Evolutionary conservation across 2,797 vertebrate genomes (phyloP).

Genomic region (Phoxinus dragarum): DNA sequence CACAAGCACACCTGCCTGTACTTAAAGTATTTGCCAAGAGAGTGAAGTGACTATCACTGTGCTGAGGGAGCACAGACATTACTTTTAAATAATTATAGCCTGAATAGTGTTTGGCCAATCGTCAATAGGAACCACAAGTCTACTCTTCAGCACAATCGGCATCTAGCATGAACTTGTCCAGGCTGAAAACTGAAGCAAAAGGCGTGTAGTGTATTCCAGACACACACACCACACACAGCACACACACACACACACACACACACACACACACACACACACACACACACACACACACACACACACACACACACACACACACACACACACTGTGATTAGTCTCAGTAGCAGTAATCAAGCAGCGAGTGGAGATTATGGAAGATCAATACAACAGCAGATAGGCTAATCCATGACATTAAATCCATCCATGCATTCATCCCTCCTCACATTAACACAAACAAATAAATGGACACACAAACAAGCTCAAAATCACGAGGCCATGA

Average conservation of each 20-base stretch:
- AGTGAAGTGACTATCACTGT: no score
- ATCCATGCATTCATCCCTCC: conserved; percentile 3
- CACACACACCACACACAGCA: not conserved
- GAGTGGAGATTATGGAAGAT: conserved; percentile 10
- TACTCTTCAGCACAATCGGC: no score
- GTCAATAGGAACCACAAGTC: no score
- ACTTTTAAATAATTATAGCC: no score
- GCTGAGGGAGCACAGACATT: no score
- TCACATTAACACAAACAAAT: conserved; percentile 17
- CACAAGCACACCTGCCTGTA: no score
- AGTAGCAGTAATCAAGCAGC: conserved; percentile 25
- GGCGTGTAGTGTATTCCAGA: not conserved
- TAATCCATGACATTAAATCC: conserved; percentile 27
- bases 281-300: not conserved
- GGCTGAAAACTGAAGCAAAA: not conserved
- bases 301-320: conserved; percentile 8
- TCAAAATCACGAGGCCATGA: not conserved
- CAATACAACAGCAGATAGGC: conserved; percentile 24
- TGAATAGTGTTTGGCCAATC: no score
- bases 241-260: conserved; percentile 10
- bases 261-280: not conserved
- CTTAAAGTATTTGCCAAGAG: no score
- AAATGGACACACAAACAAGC: conserved; percentile 15
- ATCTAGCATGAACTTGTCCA: not conserved
- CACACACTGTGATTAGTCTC: not conserved